Evolutionary conservation across 2,888 invertebrate genomes (phyloP), one percentile per base, ranked within the genome.

Genomic region (Gonocerus acuteangulatus): DNA sequence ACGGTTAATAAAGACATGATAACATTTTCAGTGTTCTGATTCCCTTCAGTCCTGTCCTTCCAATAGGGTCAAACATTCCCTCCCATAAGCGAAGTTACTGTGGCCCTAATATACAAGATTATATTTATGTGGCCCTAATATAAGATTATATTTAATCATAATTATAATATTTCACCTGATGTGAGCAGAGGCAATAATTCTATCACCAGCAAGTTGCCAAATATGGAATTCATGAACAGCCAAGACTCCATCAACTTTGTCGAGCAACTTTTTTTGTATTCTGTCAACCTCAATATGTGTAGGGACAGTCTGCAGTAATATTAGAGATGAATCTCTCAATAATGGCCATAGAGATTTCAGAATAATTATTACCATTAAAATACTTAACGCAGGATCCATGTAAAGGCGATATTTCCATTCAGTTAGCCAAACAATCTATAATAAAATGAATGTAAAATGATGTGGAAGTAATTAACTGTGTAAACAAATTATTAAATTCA

Each of bases 181-280:
- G 73, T 97, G 96, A 3, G 95, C 95, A 13, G 95, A 95, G 56
- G 96, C 96, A 68, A 97, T 95, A 68, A 96, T 95, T 68, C 95
- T 82, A 75, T 95, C 94, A 0, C 95, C 95, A 36, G 95, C 93
- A 69, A 97, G 78, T 77, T 96, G 96, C 97, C 97, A 97, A 9
- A 97, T 92, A 74, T 97, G 96, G 73, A 97, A 95, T 76, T 97
- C 96, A 72, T 97, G 96, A 1, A 97, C 94, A 0, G 94, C 95
- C 59, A 95, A 75, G 19, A 96, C 93, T 0, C 96, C 96, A 71
- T 95, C 93, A 22, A 96, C 89, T 72, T 91, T 90, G 71, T 88
- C 86, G 64, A 94, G 74, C 47, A 96, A 77, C 66, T 92, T 84
- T 70, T 88, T 82, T 73, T 94, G 89, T 70, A 95, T 91, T 54